Evolutionary conservation across 2,888 invertebrate genomes (phyloP), one percentile per base, ranked within the genome.

Genomic region (Automeris io): DNA sequence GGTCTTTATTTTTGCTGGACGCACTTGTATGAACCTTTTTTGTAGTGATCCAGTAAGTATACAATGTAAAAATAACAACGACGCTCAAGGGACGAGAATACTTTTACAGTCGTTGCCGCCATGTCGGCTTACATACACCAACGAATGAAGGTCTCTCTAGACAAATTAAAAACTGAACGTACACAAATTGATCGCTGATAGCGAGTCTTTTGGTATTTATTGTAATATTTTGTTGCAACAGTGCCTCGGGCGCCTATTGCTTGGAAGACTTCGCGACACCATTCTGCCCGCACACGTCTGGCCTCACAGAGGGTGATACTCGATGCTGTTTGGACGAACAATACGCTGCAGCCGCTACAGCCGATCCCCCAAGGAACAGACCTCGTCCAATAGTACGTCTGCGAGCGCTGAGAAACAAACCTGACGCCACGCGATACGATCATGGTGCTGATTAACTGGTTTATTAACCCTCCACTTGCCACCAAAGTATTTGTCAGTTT

Each of bases 171-270:
- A n/a, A n/a, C n/a, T n/a, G n/a, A n/a, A n/a, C n/a, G n/a, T n/a
- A n/a, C n/a, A n/a, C n/a, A n/a, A n/a, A n/a, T n/a, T n/a, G n/a
- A n/a, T n/a, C n/a, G n/a, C n/a, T n/a, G n/a, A n/a, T n/a, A n/a
- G n/a, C n/a, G n/a, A n/a, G n/a, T n/a, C n/a, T n/a, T n/a, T n/a
- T n/a, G n/a, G n/a, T n/a, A n/a, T n/a, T n/a, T n/a, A n/a, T n/a
- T n/a, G 4, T 8, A 6, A 5, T 16, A 4, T 5, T 22, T 22
- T n/a, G 2, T 22, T 19, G 18, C 16, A n/a, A 36, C 59, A 91
- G 91, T 1, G 90, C 91, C 3, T 81, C 88, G 12, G 93, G 93
- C 1, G 92, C 92, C 0, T 93, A 91, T 62, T 93, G 93, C 57
- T 65, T 91, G 5, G 89, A 90, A 42, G 89, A 90, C 48, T 82